Base-by-base conservation (phyloP, 2,797 vertebrate genomes). In the Nothura maculosa region DNA sequence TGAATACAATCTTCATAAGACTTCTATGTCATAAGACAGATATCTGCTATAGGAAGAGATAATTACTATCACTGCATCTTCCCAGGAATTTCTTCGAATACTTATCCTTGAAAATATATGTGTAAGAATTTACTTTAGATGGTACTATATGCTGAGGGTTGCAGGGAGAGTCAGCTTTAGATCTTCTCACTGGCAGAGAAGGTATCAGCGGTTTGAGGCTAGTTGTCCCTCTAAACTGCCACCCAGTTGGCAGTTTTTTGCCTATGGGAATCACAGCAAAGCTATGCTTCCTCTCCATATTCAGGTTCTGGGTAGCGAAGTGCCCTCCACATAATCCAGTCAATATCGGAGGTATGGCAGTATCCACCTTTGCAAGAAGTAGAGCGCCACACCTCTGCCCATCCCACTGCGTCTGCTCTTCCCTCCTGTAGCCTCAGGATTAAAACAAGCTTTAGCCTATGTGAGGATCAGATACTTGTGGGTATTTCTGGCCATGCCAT, bases 21-120 rank as follows among this genome's bases (percentile, higher is more conserved):
- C 20, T 38, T 38, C 38, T 38, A 38, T 38, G 38, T 38, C 38
- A 38, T 38, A 38, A 11, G 38, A 40, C 34, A 60, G 50, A 12
- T 66, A 57, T 70, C 85, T 85, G 34, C 55, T 81, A 72, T 48
- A 42, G 47, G 58, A 80, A 80, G 52, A 87, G 74, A 58, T 55
- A 81, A 89, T 54, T 13, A 69, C 32, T 63, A 80, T 21, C 66
- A 52, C 55, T 88, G 63, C 63, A 42, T 58, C 64, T 93, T 75
- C 66, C 45, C 36, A 82, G 81, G 72, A 93, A 79, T 86, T 85
- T 86, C 76, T 70, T 85, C 85, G 43, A 47, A 62, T 38, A 92
- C 8, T n/a, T 80, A 58, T 27, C 58, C 67, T 21, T 17, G 42
- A 54, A 38, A 38, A 52, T 54, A 6, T 27, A 62, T 57, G 55